Conservation (phyloP, 1,140 invertebrate species). For the Onthophagus taurus region DNA sequence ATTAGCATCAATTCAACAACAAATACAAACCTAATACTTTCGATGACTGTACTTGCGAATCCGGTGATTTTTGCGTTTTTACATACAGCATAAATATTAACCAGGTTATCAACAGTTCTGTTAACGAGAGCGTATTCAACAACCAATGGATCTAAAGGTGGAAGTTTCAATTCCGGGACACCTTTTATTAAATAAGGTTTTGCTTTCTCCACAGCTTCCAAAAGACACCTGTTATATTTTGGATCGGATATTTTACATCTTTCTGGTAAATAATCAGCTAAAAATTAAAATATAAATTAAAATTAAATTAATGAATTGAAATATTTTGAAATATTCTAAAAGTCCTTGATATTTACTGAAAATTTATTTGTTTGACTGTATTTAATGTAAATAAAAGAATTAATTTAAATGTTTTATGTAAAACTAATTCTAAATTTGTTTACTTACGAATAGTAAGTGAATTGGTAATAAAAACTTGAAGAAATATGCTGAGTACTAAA, state of each 20-base stretch:
- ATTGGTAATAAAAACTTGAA: too few relatives aligned
- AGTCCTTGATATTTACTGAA: too few relatives aligned
- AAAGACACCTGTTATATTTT: constrained; percentile 48
- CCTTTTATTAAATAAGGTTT: constrained; percentile 49
- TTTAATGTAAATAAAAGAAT: too few relatives aligned
- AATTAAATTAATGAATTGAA: too few relatives aligned
- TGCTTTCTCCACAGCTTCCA: constrained; percentile 46
- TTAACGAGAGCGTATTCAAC: constrained; percentile 54
- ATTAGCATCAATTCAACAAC: background rate
- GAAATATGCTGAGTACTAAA: too few relatives aligned
- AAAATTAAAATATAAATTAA: constrained; percentile 18
- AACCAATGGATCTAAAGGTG: constrained; percentile 52
- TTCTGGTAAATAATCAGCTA: constrained; percentile 45
- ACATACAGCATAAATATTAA: constrained; percentile 55
- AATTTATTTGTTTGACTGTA: too few relatives aligned
- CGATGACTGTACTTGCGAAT: constrained; percentile 48
- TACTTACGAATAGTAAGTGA: too few relatives aligned
- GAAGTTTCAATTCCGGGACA: constrained; percentile 53
- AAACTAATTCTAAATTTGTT: too few relatives aligned
- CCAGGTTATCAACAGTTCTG: constrained; percentile 48
- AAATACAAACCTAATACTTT: constrained; percentile 50
- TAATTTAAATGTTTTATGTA: too few relatives aligned
- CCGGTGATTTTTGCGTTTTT: constrained; percentile 55
- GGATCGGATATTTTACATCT: constrained; percentile 50
- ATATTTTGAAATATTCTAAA: too few relatives aligned